Evolutionary conservation across 1,140 invertebrate species (phyloP).

Genomic region (Artemia franciscana): DNA sequence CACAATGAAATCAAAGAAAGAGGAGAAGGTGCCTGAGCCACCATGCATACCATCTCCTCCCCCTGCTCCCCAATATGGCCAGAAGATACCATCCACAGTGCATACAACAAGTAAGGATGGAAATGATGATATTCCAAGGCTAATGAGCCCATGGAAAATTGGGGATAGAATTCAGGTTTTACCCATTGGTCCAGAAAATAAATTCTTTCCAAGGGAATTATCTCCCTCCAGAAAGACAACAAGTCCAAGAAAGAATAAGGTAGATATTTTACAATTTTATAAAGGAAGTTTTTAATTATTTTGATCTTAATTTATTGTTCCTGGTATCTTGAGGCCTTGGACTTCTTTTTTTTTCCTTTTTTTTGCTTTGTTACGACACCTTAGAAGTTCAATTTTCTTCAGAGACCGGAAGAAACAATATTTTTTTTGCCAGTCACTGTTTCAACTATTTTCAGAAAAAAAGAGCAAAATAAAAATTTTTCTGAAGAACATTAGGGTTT

Average conservation of each 20-base stretch:
- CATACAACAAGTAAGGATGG: constrained; percentile 21
- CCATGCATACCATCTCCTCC: constrained; percentile 12
- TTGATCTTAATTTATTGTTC: too few relatives aligned
- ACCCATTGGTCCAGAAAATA: constrained; percentile 15
- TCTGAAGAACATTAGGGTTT: too few relatives aligned
- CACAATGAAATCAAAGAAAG: constrained; percentile 39
- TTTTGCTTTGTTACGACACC: too few relatives aligned
- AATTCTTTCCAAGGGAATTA: constrained; percentile 10
- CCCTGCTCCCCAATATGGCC: not conserved
- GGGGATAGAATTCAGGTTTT: constrained; percentile 14
- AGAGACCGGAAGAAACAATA: too few relatives aligned
- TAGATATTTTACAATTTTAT: too few relatives aligned
- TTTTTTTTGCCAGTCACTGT: too few relatives aligned
- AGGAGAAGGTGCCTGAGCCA: constrained; percentile 6
- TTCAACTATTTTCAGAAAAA: too few relatives aligned
- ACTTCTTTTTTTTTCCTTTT: too few relatives aligned
- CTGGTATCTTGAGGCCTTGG: too few relatives aligned
- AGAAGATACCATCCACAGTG: constrained; percentile 4
- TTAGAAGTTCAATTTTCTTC: too few relatives aligned
- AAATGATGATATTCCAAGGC: not conserved
- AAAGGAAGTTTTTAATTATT: too few relatives aligned
- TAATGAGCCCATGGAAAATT: constrained; percentile 1
- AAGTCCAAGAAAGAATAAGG: not conserved
- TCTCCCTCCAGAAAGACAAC: not conserved
- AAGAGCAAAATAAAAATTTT: too few relatives aligned